Evolutionary conservation across 2,113 vertebrate genomes (phyloP), one percentile per base, ranked within the genome.

Genomic region (Eurystomus gularis): DNA sequence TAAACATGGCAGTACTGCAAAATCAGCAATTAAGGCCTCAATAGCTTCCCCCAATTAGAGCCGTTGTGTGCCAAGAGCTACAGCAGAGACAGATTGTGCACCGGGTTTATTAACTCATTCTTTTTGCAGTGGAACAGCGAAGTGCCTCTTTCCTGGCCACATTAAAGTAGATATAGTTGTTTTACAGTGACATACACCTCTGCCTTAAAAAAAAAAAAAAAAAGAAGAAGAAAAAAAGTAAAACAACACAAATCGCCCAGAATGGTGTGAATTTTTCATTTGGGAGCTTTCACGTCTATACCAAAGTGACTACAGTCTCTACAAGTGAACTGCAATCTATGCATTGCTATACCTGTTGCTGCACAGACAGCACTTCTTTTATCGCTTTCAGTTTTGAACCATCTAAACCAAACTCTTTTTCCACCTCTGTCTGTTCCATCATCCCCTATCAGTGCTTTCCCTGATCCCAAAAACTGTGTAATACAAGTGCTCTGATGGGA

Each of bases 21-120:
- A 94, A 93, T 96, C 94, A 95, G 88, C 88, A 96, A 90, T 94
- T 96, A 97, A 91, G 75, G 81, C 86, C 90, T 91, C 94, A 94
- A 93, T 94, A 96, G 92, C 86, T 94, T 94, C 77, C 88, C 83
- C 93, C 95, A 96, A 88, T 96, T 95, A 96, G 57, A 83, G 89
- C 57, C 57, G 88, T 25, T 94, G 52, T 29, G 79, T 90, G 94
- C 80, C 90, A 94, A 89, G 87, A 94, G 88, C 86, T 88, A 51
- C 64, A 92, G 94, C 86, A 94, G 69, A 97, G 81, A 78, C 86
- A 93, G 89, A 91, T 85, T 93, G 95, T 75, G 73, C 1, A 0
- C n/a, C 0, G 3, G 37, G 31, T 92, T 87, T 96, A 96, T 92
- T 87, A 96, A 94, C 93, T 95, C 95, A 92, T 96, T 96, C 88